Evolutionary conservation across 2,888 invertebrate species (phyloP).

Genomic region (Amphipoea oculea): DNA sequence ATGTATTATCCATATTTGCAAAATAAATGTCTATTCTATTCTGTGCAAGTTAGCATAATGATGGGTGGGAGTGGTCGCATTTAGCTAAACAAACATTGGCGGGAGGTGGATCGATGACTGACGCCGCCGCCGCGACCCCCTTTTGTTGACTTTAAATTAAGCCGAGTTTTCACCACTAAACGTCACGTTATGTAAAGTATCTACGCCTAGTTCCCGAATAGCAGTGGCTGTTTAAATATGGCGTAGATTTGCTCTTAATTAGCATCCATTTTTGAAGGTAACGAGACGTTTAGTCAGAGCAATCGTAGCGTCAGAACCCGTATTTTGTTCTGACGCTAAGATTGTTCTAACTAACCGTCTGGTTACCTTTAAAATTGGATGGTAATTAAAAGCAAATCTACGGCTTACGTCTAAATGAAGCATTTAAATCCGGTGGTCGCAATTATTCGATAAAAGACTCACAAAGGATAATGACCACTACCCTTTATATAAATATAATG

Average conservation of each 20-base stretch:
- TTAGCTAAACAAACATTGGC: slow-evolving; percentile 64
- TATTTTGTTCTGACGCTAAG: slow-evolving; percentile 2
- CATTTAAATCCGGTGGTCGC: slow-evolving; percentile 31
- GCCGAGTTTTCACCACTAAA: slow-evolving; percentile 61
- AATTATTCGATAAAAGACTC: slow-evolving; percentile 21
- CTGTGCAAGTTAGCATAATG: slow-evolving; percentile 58
- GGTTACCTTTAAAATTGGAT: slow-evolving; percentile 28
- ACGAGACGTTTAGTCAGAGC: neutral
- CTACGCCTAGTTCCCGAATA: slow-evolving; percentile 35
- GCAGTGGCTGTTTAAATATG: slow-evolving; percentile 4
- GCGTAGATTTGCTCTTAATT: slow-evolving; percentile 47
- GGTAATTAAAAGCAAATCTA: slow-evolving; percentile 49
- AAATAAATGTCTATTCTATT: neutral
- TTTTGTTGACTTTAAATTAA: slow-evolving; percentile 72
- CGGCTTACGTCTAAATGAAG: neutral
- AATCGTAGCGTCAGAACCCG: slow-evolving; percentile 10
- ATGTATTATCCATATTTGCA: neutral
- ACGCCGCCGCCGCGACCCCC: slow-evolving; percentile 51
- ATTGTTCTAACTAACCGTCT: slow-evolving; percentile 19
- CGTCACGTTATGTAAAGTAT: slow-evolving; percentile 55
- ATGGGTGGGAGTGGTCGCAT: slow-evolving; percentile 59
- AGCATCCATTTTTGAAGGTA: slow-evolving; percentile 31
- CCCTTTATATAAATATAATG: slow-evolving; percentile 38
- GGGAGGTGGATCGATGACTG: slow-evolving; percentile 66
- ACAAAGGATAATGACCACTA: slow-evolving; percentile 20